Conservation (phyloP, 2,888 invertebrate species). For the Dysmachus trigonus region DNA sequence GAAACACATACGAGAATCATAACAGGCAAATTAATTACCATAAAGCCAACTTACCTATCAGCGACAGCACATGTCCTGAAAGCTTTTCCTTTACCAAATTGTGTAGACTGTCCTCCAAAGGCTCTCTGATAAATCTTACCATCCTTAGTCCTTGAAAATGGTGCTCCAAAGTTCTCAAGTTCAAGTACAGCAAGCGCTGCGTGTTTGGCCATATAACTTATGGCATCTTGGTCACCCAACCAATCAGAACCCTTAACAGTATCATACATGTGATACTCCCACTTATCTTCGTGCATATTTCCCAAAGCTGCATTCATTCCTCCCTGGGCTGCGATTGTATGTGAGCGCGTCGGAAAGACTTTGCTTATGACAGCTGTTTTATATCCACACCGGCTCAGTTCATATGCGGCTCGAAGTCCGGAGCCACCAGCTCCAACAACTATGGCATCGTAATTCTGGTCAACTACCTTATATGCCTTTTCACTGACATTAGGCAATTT, state of each 20-base stretch:
- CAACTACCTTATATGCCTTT: conserved; percentile 87
- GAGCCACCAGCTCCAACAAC: conserved; percentile 98
- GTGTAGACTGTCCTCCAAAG: conserved; percentile 96
- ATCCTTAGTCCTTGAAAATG: conserved; percentile 95
- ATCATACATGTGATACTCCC: conserved; percentile 99
- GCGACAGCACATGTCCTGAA: conserved; percentile 97
- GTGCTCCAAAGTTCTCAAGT: conserved; percentile 94
- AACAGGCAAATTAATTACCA: not conserved
- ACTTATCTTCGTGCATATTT: conserved; percentile 92
- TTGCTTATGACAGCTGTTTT: conserved; percentile 98
- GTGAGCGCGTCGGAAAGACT: conserved; percentile 96
- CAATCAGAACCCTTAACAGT: conserved; percentile 99
- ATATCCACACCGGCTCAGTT: conserved; percentile 94
- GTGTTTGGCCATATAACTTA: conserved; percentile 96
- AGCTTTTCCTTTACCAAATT: conserved; percentile 98
- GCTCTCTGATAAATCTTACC: conserved; percentile 98
- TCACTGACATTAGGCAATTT: conserved; percentile 65
- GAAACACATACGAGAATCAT: too few relatives aligned
- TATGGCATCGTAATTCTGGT: conserved; percentile 96
- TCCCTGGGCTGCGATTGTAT: conserved; percentile 98
- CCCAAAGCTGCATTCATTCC: conserved; percentile 98
- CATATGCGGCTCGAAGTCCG: conserved; percentile 96
- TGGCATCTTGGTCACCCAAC: conserved; percentile 98
- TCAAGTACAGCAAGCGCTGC: conserved; percentile 91
- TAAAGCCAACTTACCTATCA: conserved; percentile 67